phyloP scores from a whole-genome alignment of 2,113 vertebrate genomes.

The Helogale parvula region DNA sequence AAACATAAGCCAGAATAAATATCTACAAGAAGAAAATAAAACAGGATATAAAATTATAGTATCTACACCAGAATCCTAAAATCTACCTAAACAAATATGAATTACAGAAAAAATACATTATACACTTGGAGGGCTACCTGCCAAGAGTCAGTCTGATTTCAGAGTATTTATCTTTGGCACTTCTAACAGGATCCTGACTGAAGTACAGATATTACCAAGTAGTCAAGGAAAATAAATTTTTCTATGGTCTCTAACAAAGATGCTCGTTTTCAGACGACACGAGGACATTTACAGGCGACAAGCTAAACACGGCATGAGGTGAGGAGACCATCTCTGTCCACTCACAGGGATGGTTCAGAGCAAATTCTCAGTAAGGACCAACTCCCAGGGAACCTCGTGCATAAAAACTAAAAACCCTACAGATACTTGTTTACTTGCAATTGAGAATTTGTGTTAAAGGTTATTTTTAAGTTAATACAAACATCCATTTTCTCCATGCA shows the following conservation, averaged over 20 bases:
- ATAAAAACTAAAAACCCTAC: not conserved
- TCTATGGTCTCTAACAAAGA: not conserved
- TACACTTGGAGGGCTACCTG: not conserved
- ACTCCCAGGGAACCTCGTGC: not conserved
- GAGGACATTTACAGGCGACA: not conserved
- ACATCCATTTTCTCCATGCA: not conserved
- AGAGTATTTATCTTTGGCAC: not conserved
- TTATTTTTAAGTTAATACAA: not conserved
- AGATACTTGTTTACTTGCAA: not conserved
- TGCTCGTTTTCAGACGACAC: not conserved
- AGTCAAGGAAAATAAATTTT: not conserved
- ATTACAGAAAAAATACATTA: not conserved
- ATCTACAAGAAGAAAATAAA: not conserved
- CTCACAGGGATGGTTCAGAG: not conserved
- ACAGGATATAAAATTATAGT: not conserved
- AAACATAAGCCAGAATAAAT: not conserved
- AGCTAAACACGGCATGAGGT: accelerated
- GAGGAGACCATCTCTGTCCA: not conserved
- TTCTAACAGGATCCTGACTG: not conserved
- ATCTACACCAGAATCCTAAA: not conserved
- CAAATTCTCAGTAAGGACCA: not conserved
- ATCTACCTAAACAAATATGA: not conserved
- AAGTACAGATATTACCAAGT: not conserved
- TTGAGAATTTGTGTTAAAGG: not conserved
- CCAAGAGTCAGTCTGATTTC: not conserved